Base-by-base conservation (phyloP, 2,888 invertebrate genomes). In the Eupithecia inturbata region DNA sequence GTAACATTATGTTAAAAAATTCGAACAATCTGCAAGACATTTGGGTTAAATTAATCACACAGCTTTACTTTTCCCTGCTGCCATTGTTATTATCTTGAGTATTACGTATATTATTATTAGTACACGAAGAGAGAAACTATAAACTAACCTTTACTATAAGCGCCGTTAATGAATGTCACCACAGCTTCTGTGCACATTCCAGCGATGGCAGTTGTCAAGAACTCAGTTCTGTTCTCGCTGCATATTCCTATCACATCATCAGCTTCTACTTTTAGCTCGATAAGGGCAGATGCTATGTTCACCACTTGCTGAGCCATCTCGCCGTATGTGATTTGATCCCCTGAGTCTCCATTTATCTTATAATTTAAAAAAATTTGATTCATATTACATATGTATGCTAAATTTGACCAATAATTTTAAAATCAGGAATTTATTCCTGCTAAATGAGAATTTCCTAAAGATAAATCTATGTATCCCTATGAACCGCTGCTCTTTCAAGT, bases 161-260 rank as follows among this genome's bases (percentile, higher is more conserved):
- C 85, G 67, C 81, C 81, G 68, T 89, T 90, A 28, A 87, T 79
- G 28, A 86, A 85, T 1, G 88, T 88, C 1, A 84, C 81, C 4
- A 81, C 78, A 7, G 83, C 90, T 19, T 89, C 89, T 19, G 82
- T 82, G 72, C 83, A 88, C 72, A 85, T 81, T 3, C 82, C 83
- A 22, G 87, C 89, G n/a, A 88, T 67, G 1, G 82, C 68, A 0
- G 87, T 81, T 3, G 83, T 78, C 45, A 90, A 41, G 26, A 83
- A 86, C 77, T 91, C 90, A 1, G 82, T 82, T 74, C 87, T 80
- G 74, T 89, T 90, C 73, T 90, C 90, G 71, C 88, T 88, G 73
- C 86, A 87, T 66, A 91, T 81, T 0, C 85, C 89, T 0, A 88
- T 84, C 0, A 87, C 84, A 33, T 89, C 89, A 5, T 84, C 87